Base-by-base conservation (phyloP, 2,113 vertebrate genomes). In the Catharus minimus region DNA sequence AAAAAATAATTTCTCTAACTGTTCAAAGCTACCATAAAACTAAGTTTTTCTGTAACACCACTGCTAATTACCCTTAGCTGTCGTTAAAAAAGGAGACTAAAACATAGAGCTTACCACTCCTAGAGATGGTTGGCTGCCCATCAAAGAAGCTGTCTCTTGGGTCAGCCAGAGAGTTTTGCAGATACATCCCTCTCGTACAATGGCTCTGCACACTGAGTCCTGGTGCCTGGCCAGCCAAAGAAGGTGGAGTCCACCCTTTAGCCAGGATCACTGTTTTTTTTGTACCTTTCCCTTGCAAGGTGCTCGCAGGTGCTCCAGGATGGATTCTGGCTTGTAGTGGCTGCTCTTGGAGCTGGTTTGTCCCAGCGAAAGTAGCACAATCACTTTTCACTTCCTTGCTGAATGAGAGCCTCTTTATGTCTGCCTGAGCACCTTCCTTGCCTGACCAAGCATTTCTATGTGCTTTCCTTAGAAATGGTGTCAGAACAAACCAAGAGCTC, bases 101-200 rank as follows among this genome's bases (percentile, higher is more conserved):
- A 73, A 68, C 2, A 3, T 38, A 18, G 39, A 36, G 26, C 24
- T 86, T 58, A 58, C 43, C 27, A 52, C 4, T 16, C 55, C 10
- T 64, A 21, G 49, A 32, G 68, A 36, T 10, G 12, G n/a, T 49
- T 72, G 66, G 41, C 71, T 82, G 44, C 53, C 52, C 27, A 3
- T 43, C 16, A 32, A 44, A 66, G 71, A 23, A 23, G 5, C 5
- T 20, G 19, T 44, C 32, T 65, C 56, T 21, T 36, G 16, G 24
- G 10, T 24, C 1, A 0, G 32, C 43, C 3, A 1, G 58, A 44
- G 43, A 43, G 14, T 41, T 78, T 49, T 76, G 17, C 3, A 10
- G 16, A 30, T 24, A 38, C 39, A 62, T 32, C 52, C 28, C 28
- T 38, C 15, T 87, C 38, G 27, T 58, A 4, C 2, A 0, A 4